Percentiles rank a stretch among this genome's conserved stretches.
These are phyloP conservation scores for Ophthalmolycus amberensis DNA, from an alignment of 2,113 vertebrate species.

Conservation along the genomic window DNA sequence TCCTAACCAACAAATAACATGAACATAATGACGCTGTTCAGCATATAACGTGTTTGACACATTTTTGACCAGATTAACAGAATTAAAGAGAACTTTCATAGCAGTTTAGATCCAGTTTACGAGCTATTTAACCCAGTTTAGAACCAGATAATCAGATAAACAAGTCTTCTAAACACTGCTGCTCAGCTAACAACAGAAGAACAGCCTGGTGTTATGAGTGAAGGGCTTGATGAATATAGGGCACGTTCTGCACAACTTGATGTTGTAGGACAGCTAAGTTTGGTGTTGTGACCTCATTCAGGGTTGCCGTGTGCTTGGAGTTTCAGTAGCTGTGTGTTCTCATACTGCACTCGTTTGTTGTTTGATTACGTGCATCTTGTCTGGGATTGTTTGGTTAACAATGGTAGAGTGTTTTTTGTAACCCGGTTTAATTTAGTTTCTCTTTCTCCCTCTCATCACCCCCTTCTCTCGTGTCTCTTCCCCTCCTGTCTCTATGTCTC, in stretches of 20 bases:
- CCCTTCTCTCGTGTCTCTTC: background rate
- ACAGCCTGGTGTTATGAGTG: no score
- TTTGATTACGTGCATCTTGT: slow-evolving; percentile 42
- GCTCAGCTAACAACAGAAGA: no score
- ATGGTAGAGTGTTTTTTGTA: background rate
- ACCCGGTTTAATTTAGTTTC: background rate
- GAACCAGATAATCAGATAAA: no score
- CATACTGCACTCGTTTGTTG: slow-evolving; percentile 18
- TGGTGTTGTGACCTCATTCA: background rate
- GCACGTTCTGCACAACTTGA: no score
- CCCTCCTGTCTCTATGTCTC: background rate
- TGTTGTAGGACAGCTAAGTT: no score
- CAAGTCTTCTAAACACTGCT: no score
- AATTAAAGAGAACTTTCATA: background rate
- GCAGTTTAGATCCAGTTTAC: no score
- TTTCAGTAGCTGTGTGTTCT: background rate
- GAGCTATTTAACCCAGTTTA: background rate
- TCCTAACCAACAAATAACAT: slow-evolving; percentile 25
- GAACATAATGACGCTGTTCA: no score
- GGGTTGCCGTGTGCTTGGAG: background rate
- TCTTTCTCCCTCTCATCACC: slow-evolving; percentile 37
- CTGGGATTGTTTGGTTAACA: background rate
- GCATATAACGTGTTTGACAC: background rate
- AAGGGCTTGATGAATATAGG: no score
- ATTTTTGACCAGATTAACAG: background rate